Evolutionary conservation across 2,113 vertebrate genomes (phyloP).

Genomic region (Oxyura jamaicensis): DNA sequence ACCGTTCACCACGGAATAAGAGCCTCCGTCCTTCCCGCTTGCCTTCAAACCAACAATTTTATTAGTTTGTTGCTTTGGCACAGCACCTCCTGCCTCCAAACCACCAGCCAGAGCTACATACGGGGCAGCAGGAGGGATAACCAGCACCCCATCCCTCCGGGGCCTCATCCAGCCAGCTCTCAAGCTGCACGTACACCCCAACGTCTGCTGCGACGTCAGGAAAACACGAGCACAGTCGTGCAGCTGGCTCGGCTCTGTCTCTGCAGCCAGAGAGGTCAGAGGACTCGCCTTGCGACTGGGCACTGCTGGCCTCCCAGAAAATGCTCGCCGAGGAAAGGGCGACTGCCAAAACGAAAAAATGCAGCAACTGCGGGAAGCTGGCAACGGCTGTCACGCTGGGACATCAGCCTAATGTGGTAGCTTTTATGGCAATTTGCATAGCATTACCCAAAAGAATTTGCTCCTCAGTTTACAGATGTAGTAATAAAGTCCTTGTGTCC

Average conservation of each 20-base stretch:
- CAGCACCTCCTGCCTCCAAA: neutral
- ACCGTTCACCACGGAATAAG: neutral
- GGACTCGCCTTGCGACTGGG: neutral
- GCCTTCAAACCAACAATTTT: conserved; percentile 7
- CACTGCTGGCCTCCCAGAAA: conserved; percentile 7
- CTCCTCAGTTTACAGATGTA: conserved; percentile 17
- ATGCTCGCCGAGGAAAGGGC: conserved; percentile 3
- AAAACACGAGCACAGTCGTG: neutral
- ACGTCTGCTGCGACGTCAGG: neutral
- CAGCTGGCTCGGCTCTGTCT: neutral
- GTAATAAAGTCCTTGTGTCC: conserved; percentile 7
- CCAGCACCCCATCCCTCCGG: accelerated
- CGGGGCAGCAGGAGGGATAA: neutral
- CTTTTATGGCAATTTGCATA: conserved; percentile 46
- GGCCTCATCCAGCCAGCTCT: neutral
- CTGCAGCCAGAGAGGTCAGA: neutral
- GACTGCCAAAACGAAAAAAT: conserved; percentile 25
- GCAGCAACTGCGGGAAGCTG: conserved; percentile 21
- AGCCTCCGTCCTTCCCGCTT: neutral
- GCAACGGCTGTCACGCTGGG: conserved; percentile 16
- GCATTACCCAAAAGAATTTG: conserved; percentile 47
- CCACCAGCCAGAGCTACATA: neutral
- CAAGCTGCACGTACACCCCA: neutral
- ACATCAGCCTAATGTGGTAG: conserved; percentile 20
- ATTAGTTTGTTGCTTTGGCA: neutral